Evolutionary conservation across 2,888 invertebrate species (phyloP).

Genomic region (Tetropium fuscum): DNA sequence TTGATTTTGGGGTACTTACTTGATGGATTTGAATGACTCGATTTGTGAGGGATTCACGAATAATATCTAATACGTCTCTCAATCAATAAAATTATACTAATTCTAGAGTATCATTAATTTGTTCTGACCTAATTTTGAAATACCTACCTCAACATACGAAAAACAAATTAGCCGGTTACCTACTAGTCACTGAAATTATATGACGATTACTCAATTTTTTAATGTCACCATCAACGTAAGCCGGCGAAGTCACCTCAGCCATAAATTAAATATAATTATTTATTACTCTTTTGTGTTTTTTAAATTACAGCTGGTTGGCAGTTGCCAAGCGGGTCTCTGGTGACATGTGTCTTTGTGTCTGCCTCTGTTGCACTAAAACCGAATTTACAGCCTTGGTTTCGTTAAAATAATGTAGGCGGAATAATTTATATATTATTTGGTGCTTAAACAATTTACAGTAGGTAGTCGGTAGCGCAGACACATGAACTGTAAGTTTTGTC

Average conservation of each 20-base stretch:
- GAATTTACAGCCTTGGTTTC: constrained; percentile 25
- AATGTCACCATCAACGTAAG: constrained; percentile 38
- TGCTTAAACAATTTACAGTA: constrained; percentile 20
- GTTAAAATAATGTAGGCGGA: constrained; percentile 23
- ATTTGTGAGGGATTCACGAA: too few relatives aligned
- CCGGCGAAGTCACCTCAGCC: constrained; percentile 39
- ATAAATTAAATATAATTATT: constrained; percentile 53
- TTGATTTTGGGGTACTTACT: too few relatives aligned
- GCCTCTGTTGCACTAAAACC: constrained; percentile 16
- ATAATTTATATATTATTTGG: constrained; percentile 31
- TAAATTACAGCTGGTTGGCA: constrained; percentile 48
- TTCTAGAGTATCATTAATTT: too few relatives aligned
- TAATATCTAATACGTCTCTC: too few relatives aligned
- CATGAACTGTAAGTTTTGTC: too few relatives aligned
- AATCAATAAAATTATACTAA: too few relatives aligned
- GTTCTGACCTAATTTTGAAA: constrained; percentile 16
- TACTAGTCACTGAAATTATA: constrained; percentile 32
- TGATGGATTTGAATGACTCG: too few relatives aligned
- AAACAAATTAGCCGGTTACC: constrained; percentile 12
- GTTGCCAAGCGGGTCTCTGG: constrained; percentile 44
- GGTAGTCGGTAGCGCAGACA: too few relatives aligned
- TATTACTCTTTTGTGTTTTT: constrained; percentile 51
- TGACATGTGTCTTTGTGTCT: constrained; percentile 45
- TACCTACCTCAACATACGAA: background rate
- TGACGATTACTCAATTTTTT: constrained; percentile 39